Conservation (phyloP, 2,113 vertebrate genomes). For the Rhinopomastus cyanomelas region DNA sequence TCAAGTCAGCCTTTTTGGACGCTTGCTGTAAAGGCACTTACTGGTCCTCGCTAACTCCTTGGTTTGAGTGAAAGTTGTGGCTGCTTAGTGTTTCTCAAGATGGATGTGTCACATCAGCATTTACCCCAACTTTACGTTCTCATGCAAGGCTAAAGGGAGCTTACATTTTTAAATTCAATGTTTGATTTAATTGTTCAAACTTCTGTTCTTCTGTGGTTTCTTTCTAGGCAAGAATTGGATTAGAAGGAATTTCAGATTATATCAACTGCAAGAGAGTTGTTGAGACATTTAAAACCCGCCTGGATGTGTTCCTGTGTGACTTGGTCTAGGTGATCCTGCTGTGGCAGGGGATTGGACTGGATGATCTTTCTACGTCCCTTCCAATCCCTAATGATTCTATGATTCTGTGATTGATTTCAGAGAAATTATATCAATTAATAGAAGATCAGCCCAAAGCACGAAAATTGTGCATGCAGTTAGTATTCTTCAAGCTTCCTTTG, state of each 20-base stretch:
- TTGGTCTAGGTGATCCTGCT: no score
- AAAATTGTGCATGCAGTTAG: conserved; percentile 23
- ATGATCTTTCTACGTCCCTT: no score
- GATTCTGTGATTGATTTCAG: no score
- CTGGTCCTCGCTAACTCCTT: neutral
- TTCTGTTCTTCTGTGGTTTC: neutral
- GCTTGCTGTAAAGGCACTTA: neutral
- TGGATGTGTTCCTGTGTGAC: no score
- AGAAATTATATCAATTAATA: neutral
- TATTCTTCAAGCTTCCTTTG: conserved; percentile 51
- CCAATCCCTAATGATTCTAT: no score
- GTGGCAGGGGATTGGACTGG: no score
- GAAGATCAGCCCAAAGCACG: neutral
- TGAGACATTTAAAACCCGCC: no score
- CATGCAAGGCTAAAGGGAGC: neutral
- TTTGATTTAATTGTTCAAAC: conserved; percentile 35
- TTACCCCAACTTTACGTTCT: conserved; percentile 27
- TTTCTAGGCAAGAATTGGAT: conserved; percentile 18
- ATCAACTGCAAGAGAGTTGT: neutral
- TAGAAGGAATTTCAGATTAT: conserved; percentile 30
- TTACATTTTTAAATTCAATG: conserved; percentile 10
- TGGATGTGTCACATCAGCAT: neutral
- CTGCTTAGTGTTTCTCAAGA: neutral
- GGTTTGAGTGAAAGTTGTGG: neutral
- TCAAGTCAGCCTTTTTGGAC: neutral